Conservation (phyloP, 2,888 invertebrate species). For the Scotopteryx bipunctaria region DNA sequence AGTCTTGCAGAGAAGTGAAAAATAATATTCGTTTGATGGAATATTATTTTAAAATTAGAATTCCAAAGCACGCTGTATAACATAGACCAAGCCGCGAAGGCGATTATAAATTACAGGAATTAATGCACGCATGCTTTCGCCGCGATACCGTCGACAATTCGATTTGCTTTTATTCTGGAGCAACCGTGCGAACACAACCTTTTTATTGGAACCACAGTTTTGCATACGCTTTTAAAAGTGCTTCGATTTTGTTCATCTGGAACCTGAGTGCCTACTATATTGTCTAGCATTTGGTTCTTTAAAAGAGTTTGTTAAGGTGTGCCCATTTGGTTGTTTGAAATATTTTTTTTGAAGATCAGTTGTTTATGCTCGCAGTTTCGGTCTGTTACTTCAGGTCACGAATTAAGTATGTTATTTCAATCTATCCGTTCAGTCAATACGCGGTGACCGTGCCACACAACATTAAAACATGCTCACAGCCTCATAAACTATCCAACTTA, state of each 20-base stretch:
- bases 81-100: slow-evolving; percentile 33
- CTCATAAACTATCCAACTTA: no score
- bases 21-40: neutral
- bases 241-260: slow-evolving; percentile 17
- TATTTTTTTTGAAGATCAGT: no score
- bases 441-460: no score
- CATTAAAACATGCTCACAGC: no score
- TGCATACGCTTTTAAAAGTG: slow-evolving; percentile 23
- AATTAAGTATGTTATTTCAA: no score
- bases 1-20: no score
- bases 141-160: slow-evolving; percentile 33
- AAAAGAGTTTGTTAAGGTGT: neutral
- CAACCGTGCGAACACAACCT: slow-evolving; percentile 24
- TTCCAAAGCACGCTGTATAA: slow-evolving; percentile 21
- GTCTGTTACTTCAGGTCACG: no score
- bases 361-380: no score
- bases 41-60: neutral
- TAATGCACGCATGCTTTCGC: slow-evolving; percentile 51
- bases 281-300: neutral
- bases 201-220: slow-evolving; percentile 25
- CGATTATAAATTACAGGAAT: slow-evolving; percentile 53
- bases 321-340: no score
- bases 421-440: no score
- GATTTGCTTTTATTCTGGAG: slow-evolving; percentile 26
- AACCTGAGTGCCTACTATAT: neutral